Base-by-base conservation (phyloP, 2,888 invertebrate genomes). In the Torymus auratus region DNA sequence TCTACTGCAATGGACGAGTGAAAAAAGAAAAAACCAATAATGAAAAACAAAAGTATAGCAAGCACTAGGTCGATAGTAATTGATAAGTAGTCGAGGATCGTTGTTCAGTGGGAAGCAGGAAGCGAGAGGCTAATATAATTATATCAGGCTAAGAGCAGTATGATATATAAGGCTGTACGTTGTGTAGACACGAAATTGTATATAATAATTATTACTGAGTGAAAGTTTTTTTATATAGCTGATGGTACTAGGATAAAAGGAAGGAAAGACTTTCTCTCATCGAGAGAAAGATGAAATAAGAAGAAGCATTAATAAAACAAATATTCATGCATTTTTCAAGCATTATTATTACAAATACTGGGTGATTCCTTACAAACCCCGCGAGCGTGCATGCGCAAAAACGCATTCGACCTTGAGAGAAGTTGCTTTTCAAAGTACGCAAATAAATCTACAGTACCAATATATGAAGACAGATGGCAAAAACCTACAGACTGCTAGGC, bases 311-410 rank as follows among this genome's bases (percentile, higher is more conserved):
- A 93, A 93, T 93, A 93, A 95, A 95, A 95, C 95, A 95, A 95
- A 95, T 95, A 94, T 94, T 94, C 95, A 95, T 95, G 95, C 95
- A 95, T 94, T 93, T 91, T 94, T 93, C 93, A 95, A 95, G 95
- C 95, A 95, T 95, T 95, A 95, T 95, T 95, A 95, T 95, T 95
- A 95, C 93, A 93, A 93, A 93, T 93, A 93, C 94, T 95, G 95
- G 95, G 94, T 94, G 91, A 91, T 88, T 91, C 89, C 90, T 89
- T 89, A 89, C 89, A 89, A 89, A 90, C 88, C 89, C 90, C 90
- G 88, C 88, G 90, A 90, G 89, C 88, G 90, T 90, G 91, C 89
- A 91, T 88, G 89, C 89, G 89, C 90, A 90, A 91, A 90, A 90
- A 89, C 90, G 90, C 90, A 89, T 88, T 89, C 89, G 88, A 88